Percentiles rank a stretch among this genome's conserved stretches.
Evolutionary conservation across 2,797 vertebrate genomes (phyloP).

Genomic region (Squalus acanthias): DNA sequence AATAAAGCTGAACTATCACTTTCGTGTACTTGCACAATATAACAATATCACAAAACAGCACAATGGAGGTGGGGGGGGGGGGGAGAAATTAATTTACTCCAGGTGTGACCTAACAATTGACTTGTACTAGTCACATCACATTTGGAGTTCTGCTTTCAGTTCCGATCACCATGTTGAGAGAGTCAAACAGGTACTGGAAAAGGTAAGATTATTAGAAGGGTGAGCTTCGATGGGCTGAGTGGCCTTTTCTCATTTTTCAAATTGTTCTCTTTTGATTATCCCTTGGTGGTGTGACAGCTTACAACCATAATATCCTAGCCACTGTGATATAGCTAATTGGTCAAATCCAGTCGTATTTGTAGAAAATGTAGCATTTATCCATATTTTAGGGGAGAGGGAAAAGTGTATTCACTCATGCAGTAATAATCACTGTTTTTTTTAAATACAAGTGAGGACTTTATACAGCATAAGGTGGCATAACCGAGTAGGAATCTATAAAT

Average conservation of each 20-base stretch:
- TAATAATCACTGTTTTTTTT: neutral
- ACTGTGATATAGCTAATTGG: neutral
- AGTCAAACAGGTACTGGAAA: neutral
- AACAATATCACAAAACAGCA: neutral
- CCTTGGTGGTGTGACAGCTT: neutral
- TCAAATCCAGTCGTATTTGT: neutral
- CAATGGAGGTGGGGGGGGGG: neutral
- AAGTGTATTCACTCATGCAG: neutral
- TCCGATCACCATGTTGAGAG: neutral
- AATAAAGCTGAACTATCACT: neutral
- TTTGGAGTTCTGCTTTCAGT: neutral
- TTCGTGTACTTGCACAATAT: neutral
- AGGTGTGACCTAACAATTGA: neutral
- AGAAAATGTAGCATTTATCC: neutral
- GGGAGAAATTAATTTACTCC: neutral
- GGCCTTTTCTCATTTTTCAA: neutral
- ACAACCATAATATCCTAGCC: no score
- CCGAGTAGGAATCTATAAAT: neutral
- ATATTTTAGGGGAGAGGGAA: neutral
- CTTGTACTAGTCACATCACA: neutral
- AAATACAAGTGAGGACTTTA: neutral
- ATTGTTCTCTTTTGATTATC: neutral
- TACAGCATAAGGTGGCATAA: neutral
- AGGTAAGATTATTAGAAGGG: neutral
- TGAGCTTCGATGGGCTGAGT: neutral